Percentiles rank a stretch among this genome's conserved stretches.
Conservation (phyloP, 92 coral and sea anemone genomes). For the Chrysogorgia sp. region DNA sequence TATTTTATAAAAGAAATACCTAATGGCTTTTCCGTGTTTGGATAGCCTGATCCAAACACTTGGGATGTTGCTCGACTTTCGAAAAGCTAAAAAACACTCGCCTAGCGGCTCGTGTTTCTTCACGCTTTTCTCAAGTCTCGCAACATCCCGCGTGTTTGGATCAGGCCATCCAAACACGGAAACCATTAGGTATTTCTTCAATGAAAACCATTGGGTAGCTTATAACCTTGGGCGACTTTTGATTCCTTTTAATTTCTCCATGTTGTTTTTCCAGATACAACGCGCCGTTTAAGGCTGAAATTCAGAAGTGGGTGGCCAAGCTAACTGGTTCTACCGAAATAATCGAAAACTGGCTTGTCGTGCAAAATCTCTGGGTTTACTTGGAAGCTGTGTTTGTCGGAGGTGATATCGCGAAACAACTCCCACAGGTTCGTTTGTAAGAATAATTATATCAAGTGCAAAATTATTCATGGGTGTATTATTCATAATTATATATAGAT, state of each 20-base stretch:
- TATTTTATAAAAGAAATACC: too few species aligned
- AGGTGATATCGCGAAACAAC: constrained; percentile 97
- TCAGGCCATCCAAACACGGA: too few species aligned
- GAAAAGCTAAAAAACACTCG: too few species aligned
- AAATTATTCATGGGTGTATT: neutral
- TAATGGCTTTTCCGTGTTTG: too few species aligned
- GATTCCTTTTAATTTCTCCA: too few species aligned
- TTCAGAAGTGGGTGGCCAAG: constrained; percentile 98
- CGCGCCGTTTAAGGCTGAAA: constrained; percentile 95
- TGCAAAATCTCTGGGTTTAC: constrained; percentile 89
- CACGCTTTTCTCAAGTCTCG: too few species aligned
- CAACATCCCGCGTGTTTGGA: too few species aligned
- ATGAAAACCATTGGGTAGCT: too few species aligned
- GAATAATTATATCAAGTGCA: neutral
- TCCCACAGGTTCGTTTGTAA: constrained; percentile 80
- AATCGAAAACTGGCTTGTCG: constrained; percentile 97
- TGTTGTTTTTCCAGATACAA: constrained; percentile 70
- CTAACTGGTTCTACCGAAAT: constrained; percentile 98
- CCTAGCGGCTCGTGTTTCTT: too few species aligned
- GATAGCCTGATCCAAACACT: too few species aligned
- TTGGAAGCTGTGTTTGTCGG: constrained; percentile 98
- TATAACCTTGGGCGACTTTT: neutral
- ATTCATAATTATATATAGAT: neutral
- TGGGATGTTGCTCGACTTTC: too few species aligned
- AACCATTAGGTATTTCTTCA: too few species aligned